Evolutionary conservation across 2,113 vertebrate genomes (phyloP).

Genomic region (Caloenas nicobarica): DNA sequence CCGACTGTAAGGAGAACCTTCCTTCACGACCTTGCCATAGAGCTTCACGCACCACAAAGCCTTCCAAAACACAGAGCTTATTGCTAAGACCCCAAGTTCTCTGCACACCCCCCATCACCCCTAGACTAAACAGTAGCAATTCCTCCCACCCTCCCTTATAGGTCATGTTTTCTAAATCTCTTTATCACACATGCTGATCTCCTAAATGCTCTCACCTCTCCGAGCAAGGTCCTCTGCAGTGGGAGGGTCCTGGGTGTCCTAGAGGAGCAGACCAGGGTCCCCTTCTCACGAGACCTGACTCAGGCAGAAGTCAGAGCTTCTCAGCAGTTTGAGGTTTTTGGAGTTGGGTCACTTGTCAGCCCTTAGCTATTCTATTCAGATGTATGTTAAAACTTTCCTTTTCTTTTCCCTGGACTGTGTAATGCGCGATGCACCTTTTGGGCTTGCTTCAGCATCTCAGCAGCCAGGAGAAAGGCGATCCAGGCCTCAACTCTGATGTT

Average conservation of each 20-base stretch:
- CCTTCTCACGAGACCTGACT: neutral
- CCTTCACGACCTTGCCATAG: neutral
- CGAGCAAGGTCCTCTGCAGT: neutral
- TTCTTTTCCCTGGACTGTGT: neutral
- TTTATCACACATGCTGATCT: neutral
- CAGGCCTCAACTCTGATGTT: neutral
- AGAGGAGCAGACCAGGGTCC: neutral
- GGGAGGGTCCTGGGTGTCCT: neutral
- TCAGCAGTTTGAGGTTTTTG: neutral
- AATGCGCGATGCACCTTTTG: rapidly evolving
- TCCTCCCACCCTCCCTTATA: neutral
- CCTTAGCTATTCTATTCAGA: neutral
- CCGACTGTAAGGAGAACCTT: neutral
- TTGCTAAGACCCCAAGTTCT: neutral
- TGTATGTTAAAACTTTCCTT: constrained; percentile 34
- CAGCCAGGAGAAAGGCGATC: neutral
- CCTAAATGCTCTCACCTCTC: neutral
- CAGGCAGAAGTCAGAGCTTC: neutral
- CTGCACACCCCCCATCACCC: neutral
- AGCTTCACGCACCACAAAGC: neutral
- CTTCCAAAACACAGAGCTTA: neutral
- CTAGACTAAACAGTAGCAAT: constrained; percentile 20
- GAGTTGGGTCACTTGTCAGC: neutral
- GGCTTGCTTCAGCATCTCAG: neutral
- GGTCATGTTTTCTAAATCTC: neutral